Percentiles rank a stretch among this genome's conserved stretches.
phyloP scores from a whole-genome alignment of 2,888 invertebrate genomes.

The Pterostichus madidus region DNA sequence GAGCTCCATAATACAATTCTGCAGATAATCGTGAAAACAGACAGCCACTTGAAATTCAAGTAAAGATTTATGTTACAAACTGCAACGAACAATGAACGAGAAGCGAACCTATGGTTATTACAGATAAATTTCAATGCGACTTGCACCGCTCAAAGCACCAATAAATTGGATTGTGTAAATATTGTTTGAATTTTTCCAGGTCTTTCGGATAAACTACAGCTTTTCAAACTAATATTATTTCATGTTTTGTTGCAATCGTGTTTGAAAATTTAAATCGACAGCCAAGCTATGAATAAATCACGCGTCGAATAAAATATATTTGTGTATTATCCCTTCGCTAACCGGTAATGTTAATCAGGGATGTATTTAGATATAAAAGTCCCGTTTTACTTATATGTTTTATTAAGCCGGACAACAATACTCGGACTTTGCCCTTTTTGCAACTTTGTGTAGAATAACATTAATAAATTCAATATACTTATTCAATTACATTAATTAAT shows the following conservation, averaged over 20 bases:
- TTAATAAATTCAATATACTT: constrained; percentile 26
- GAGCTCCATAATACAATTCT: constrained; percentile 43
- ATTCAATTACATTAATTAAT: not conserved
- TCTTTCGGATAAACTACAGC: not conserved
- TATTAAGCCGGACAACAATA: too few species aligned
- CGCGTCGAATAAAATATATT: constrained; percentile 5
- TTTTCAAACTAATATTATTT: constrained; percentile 19
- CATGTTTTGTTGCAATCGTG: not conserved
- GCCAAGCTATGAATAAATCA: not conserved
- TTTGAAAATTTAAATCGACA: constrained; percentile 14
- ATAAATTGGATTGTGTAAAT: constrained; percentile 35
- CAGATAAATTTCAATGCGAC: constrained; percentile 37
- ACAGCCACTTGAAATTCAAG: constrained; percentile 44
- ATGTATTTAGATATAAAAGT: too few species aligned
- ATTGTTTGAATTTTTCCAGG: constrained; percentile 16
- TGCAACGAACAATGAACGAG: constrained; percentile 3
- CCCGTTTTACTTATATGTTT: too few species aligned
- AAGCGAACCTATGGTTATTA: constrained; percentile 39
- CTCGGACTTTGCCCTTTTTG: too few species aligned
- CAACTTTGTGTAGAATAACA: not conserved
- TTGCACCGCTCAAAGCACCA: not conserved
- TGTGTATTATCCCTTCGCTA: not conserved
- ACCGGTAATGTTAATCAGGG: not conserved
- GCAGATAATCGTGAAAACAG: constrained; percentile 41
- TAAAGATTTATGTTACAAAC: constrained; percentile 51